Evolutionary conservation across 2,113 vertebrate genomes (phyloP).

Genomic region (Carassius carassius): DNA sequence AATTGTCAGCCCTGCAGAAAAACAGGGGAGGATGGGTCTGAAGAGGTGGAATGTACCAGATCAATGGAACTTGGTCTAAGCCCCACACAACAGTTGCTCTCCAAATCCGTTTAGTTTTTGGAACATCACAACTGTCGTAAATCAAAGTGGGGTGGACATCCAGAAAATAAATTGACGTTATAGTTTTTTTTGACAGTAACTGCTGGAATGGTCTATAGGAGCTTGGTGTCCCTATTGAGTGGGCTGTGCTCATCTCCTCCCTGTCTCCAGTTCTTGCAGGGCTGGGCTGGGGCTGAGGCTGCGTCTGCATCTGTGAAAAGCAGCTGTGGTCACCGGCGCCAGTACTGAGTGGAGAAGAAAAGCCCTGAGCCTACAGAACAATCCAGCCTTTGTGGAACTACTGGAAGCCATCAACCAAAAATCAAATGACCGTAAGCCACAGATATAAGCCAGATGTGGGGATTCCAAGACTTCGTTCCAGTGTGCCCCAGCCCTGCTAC

Average conservation of each 20-base stretch:
- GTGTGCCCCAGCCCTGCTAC: conserved; percentile 74
- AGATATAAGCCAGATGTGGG: conserved; percentile 86
- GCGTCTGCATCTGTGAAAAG: conserved; percentile 68
- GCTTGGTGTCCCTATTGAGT: conserved; percentile 28
- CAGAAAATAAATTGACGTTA: conserved; percentile 2
- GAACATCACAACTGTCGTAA: neutral
- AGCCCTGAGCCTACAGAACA: conserved; percentile 76
- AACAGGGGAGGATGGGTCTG: conserved; percentile 67
- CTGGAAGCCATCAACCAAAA: conserved; percentile 79
- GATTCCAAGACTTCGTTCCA: conserved; percentile 78
- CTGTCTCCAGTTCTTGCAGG: conserved; percentile 46
- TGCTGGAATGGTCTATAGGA: conserved; percentile 23
- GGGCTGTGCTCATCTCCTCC: conserved; percentile 35
- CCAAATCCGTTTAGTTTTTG: neutral
- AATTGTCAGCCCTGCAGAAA: conserved; percentile 91
- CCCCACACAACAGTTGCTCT: neutral
- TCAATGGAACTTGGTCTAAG: conserved; percentile 10
- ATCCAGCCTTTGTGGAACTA: conserved; percentile 81
- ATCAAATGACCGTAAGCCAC: conserved; percentile 80
- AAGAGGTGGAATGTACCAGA: conserved; percentile 22
- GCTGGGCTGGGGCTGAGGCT: conserved; percentile 40
- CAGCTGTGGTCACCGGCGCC: conserved; percentile 79
- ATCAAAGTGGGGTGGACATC: conserved; percentile 13
- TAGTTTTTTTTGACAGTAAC: neutral
- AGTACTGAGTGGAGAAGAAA: conserved; percentile 72